phyloP scores from a whole-genome alignment of 2,888 invertebrate species.

The Nemotelus pantherinus region DNA sequence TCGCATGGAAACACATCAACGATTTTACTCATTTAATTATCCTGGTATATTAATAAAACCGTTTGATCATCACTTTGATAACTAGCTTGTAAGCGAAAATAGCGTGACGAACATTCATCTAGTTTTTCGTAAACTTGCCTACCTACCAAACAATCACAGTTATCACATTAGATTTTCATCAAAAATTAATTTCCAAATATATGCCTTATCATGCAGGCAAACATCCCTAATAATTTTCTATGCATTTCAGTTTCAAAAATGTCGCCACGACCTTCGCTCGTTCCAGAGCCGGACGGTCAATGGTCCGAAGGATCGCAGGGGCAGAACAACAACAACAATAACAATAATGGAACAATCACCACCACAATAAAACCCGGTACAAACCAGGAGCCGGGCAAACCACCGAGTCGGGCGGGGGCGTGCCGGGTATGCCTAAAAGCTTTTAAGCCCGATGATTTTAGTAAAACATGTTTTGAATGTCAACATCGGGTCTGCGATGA shows the following conservation, averaged over 20 bases:
- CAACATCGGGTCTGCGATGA: constrained; percentile 92
- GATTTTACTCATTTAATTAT: too few relatives aligned
- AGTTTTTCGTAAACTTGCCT: not conserved
- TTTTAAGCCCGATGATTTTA: constrained; percentile 88
- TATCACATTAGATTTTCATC: constrained; percentile 17
- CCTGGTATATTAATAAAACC: too few relatives aligned
- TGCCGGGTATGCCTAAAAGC: constrained; percentile 88
- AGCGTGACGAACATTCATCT: constrained; percentile 2
- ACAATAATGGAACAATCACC: constrained; percentile 63
- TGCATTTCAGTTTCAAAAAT: constrained; percentile 73
- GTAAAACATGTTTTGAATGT: constrained; percentile 88
- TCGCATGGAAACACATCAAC: too few relatives aligned
- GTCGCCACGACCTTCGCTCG: constrained; percentile 72
- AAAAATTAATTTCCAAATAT: constrained; percentile 21
- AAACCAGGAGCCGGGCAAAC: constrained; percentile 62
- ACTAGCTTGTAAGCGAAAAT: not conserved
- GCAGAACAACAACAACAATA: constrained; percentile 64
- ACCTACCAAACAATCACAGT: not conserved
- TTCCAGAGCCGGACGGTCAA: constrained; percentile 65
- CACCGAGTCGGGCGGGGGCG: constrained; percentile 79
- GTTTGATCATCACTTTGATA: too few relatives aligned
- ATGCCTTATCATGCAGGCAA: not conserved
- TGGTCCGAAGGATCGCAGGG: constrained; percentile 61
- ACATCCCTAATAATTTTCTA: not conserved
- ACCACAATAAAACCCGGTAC: constrained; percentile 67